These are phyloP conservation scores for Oxyruncus cristatus DNA, from an alignment of 2,113 vertebrate genomes.

Conservation along the genomic window DNA sequence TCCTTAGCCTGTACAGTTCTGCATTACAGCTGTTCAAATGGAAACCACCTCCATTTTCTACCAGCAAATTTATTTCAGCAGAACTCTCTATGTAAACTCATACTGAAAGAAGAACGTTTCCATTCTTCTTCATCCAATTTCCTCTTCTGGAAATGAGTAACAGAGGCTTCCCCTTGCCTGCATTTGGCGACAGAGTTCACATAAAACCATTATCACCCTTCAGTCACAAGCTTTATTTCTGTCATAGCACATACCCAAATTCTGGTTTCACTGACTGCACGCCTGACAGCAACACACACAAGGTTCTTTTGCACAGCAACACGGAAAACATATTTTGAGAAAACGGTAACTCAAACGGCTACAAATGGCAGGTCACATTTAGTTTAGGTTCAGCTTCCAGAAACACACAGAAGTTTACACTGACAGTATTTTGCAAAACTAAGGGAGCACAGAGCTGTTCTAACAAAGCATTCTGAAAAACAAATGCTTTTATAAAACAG, in stretches of 20 bases:
- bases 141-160: not conserved
- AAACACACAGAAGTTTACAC: not conserved
- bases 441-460: not conserved
- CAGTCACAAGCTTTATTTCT: not conserved
- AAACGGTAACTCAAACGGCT: not conserved
- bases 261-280: not conserved
- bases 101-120: not conserved
- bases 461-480: conserved; percentile 31
- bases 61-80: not conserved
- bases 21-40: not conserved
- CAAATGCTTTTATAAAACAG: conserved; percentile 21
- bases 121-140: not conserved
- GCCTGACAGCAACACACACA: not conserved
- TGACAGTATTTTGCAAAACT: not conserved
- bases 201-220: not conserved
- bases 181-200: not conserved
- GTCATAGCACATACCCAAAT: not conserved
- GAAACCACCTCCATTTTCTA: not conserved
- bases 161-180: not conserved
- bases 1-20: not conserved
- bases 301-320: not conserved
- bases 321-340: not conserved
- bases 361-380: not conserved
- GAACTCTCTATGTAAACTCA: not conserved
- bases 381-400: not conserved